Evolutionary conservation across 2,888 invertebrate species (phyloP), one percentile per base, ranked within the genome.

Genomic region (Pinctada fucata): DNA sequence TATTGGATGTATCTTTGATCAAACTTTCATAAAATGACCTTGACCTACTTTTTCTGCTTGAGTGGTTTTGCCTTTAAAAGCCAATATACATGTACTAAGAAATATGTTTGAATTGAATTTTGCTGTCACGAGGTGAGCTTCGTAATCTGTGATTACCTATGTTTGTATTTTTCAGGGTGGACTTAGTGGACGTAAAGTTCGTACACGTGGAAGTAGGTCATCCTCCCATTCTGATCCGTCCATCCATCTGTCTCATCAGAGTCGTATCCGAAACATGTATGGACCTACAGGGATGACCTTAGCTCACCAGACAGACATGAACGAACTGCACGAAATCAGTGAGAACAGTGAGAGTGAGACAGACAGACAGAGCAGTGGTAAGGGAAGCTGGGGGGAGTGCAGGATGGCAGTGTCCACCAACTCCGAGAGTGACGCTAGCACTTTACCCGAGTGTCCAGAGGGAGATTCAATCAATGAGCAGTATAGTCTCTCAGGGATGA

Each of bases 171-270:
- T 87, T 51, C 78, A 88, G 88, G 87, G 87, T 68, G 87, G 87
- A 67, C 78, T 86, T 3, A 75, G 83, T 45, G 84, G 85, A n/a
- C 70, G 86, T 65, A 82, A 83, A 65, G 69, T 86, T 51, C 16
- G 68, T 3, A 68, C 58, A n/a, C 83, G 83, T 68, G 70, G 72
- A 10, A 72, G 72, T n/a, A 13, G 76, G 6, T 79, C 81, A 69
- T 52, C 76, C 49, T 71, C 81, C 50, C 45, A 83, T 58, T 82
- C 79, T 13, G 88, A 90, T 73, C 90, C 90, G 6, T 84, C 90
- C 1, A 71, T 89, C 4, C 87, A 87, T 72, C 84, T 90, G 48
- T 88, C 87, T 50, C 89, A 89, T 74, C 90, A 90, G 79, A 89
- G 82, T 70, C 85, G 86, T 72, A 89, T 90, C 63, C 86, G 87